Evolutionary conservation across 2,797 vertebrate genomes (phyloP), one percentile per base, ranked within the genome.

Genomic region (Poliocrania exsul): DNA sequence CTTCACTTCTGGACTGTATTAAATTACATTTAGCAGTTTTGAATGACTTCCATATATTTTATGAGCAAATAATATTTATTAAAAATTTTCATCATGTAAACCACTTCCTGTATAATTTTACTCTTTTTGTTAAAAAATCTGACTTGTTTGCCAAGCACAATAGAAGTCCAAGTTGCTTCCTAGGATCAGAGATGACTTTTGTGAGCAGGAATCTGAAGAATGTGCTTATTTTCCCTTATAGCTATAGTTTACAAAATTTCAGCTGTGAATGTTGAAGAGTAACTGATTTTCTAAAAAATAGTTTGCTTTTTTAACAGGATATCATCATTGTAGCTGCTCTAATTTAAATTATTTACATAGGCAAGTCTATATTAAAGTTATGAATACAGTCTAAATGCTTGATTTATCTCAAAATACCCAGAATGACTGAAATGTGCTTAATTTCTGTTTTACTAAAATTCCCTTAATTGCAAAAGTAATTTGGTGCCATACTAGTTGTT

Each of bases 141-240:
- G 83, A 75, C 73, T 94, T 81, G 54, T 86, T 80, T 79, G 75
- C 94, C 86, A 95, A 82, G 75, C 77, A 94, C 84, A 94, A 56
- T 29, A 94, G 61, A 96, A 87, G 84, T 85, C 83, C 95, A 93
- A 90, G 75, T 91, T 96, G 65, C 67, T 83, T 92, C 65, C 67
- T 92, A 96, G 85, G 73, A 95, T 47, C 86, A 94, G 54, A 77
- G 64, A 69, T 93, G 21, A 93, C 61, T 97, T 94, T 90, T 95
- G 69, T 58, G 31, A 96, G 89, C 81, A 89, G 92, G 95, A 97
- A 97, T 98, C 96, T 86, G 82, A 94, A 81, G 96, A 97, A 97
- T 93, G 70, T 85, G 47, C 77, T 97, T 78, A 71, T 84, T 92
- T 97, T 96, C 94, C 47, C 85, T 97, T 97, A 94, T 24, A 96